Evolutionary conservation across 2,888 invertebrate genomes (phyloP), one percentile per base, ranked within the genome.

Genomic region (Carterocephalus palaemon): DNA sequence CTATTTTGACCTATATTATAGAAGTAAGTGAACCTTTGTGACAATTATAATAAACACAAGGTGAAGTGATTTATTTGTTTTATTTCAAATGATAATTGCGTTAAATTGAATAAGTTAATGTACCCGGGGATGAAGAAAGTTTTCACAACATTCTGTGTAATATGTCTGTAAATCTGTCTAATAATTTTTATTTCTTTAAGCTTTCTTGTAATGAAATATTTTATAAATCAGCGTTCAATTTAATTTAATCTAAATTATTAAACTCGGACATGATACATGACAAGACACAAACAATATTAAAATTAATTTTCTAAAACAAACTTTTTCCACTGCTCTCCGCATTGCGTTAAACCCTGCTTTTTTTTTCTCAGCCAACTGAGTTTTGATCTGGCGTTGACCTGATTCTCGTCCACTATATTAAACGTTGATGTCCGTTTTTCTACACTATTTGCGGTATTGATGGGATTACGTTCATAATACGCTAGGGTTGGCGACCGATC

Each of bases 291-390:
- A 31, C 9, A 16, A 9, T 8, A 31, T n/a, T n/a, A n/a, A 16
- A 48, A 49, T 64, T 51, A 75, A 49, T 57, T 53, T 47, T 75
- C 70, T 13, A 66, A 47, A 15, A 78, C 50, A 3, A 75, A 56
- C 36, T 68, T 67, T 51, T 72, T 79, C 73, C 75, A 78, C 28
- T 71, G 64, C 12, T 65, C 56, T 1, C 71, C 71, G 37, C 76
- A 76, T 6, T 59, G 17, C 2, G 16, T 57, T 7, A 64, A 39
- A 2, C 62, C 67, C 15, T 64, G 42, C 49, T 72, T 76, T 10
- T 67, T 67, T 46, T 65, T 76, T 46, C 67, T 76, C 1, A 78
- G 49, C 75, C 76, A 79, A 0, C 62, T 49, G n/a, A 66, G 22
- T 3, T 69, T 70, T 28, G 67, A 65, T 2, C 51, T 46, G 0